phyloP scores from a whole-genome alignment of 2,888 invertebrate species.

The Melangyna quadrimaculata region DNA sequence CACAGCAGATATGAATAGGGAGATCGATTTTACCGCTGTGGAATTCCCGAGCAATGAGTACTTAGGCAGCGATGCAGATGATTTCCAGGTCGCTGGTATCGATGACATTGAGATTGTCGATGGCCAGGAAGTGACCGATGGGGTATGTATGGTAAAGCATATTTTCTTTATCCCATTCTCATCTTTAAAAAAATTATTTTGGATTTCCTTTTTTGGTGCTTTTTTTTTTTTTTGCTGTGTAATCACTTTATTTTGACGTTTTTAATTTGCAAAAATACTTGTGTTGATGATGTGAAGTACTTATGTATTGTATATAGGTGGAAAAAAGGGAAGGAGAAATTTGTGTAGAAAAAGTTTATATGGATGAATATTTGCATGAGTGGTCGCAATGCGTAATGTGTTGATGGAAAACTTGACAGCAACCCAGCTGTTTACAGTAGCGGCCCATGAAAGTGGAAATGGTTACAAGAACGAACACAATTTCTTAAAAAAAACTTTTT shows the following conservation, averaged over 20 bases:
- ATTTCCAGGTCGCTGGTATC: conserved; percentile 52
- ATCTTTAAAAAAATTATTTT: background rate
- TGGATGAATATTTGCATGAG: background rate
- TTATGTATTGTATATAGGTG: too few relatives aligned
- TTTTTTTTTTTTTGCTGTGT: background rate
- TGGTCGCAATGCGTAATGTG: conserved; percentile 8
- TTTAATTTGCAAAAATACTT: too few relatives aligned
- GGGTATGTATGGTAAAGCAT: conserved; percentile 55
- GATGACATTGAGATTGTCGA: conserved; percentile 78
- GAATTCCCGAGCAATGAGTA: conserved; percentile 75
- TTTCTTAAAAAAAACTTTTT: too few relatives aligned
- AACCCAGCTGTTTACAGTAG: conserved; percentile 49
- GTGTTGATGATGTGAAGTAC: too few relatives aligned
- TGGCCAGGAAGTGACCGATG: conserved; percentile 77
- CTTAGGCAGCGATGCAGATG: conserved; percentile 5
- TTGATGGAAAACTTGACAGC: background rate
- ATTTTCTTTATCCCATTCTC: background rate
- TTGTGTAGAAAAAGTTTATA: background rate
- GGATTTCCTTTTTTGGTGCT: background rate
- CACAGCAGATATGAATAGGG: conserved; percentile 65
- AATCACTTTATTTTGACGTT: conserved; percentile 24
- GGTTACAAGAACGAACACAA: too few relatives aligned
- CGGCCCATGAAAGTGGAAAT: too few relatives aligned
- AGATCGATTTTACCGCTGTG: conserved; percentile 78
- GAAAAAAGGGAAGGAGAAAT: too few relatives aligned